phyloP scores from a whole-genome alignment of 2,888 invertebrate species.

The Siphlonurus alternatus region DNA sequence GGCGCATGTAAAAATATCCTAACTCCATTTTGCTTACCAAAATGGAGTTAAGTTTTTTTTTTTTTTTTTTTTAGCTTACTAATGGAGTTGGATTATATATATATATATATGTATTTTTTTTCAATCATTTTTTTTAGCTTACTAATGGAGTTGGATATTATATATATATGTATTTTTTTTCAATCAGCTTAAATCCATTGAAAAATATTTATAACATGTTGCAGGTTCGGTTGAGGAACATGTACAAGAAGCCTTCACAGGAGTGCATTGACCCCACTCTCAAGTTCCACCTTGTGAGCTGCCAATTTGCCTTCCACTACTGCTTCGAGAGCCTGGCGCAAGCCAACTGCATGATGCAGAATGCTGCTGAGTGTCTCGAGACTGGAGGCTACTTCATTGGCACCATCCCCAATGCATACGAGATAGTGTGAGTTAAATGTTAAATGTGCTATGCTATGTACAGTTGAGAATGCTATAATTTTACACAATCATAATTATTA shows the following conservation, averaged over 20 bases:
- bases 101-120: no score
- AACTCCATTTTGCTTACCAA: no score
- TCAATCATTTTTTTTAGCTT: no score
- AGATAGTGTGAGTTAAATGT: slow-evolving; percentile 51
- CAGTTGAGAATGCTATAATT: background rate
- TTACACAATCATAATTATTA: background rate
- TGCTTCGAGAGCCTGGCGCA: slow-evolving; percentile 78
- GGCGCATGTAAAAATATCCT: no score
- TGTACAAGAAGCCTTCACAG: background rate
- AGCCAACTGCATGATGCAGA: slow-evolving; percentile 81
- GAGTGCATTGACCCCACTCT: slow-evolving; percentile 61
- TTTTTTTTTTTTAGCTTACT: no score
- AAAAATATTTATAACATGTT: no score
- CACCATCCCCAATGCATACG: slow-evolving; percentile 86
- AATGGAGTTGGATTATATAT: no score
- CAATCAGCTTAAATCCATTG: no score
- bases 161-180: no score
- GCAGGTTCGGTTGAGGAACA: slow-evolving; percentile 43
- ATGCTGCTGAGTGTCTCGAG: slow-evolving; percentile 76
- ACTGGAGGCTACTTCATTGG: slow-evolving; percentile 93
- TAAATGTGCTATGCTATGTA: background rate
- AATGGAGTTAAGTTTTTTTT: no score
- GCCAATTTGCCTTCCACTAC: slow-evolving; percentile 98
- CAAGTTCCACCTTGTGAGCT: slow-evolving; percentile 78
- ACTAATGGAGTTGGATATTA: no score